Evolutionary conservation across 2,888 invertebrate genomes (phyloP).

Genomic region (Tortricodes alternella): DNA sequence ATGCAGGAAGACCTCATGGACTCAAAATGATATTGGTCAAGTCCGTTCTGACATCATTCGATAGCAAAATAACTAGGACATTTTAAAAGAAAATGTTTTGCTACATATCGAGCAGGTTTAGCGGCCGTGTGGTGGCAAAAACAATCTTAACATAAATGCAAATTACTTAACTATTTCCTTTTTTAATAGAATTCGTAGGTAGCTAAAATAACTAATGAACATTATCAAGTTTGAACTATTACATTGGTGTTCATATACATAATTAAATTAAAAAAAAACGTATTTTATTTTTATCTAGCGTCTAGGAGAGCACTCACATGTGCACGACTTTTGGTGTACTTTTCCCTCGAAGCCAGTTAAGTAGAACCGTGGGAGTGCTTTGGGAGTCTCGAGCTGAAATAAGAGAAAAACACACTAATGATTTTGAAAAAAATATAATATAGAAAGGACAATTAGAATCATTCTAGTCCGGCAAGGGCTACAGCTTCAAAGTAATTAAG

Average conservation of each 20-base stretch:
- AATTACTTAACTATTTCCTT: neutral
- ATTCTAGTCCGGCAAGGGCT: too few relatives aligned
- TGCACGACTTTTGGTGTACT: constrained; percentile 85
- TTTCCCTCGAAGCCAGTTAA: constrained; percentile 92
- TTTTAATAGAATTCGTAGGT: constrained; percentile 3
- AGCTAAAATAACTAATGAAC: constrained; percentile 2
- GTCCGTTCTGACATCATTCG: constrained; percentile 3
- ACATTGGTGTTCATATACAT: constrained; percentile 1
- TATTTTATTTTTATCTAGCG: neutral
- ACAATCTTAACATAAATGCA: constrained; percentile 48
- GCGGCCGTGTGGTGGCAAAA: constrained; percentile 52
- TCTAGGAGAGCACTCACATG: constrained; percentile 57
- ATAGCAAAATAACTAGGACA: constrained; percentile 22
- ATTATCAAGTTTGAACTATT: neutral
- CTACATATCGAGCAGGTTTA: constrained; percentile 5
- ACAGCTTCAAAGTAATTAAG: too few relatives aligned
- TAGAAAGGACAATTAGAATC: neutral
- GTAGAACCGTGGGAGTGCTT: constrained; percentile 89
- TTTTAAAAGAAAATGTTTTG: constrained; percentile 30
- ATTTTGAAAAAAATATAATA: neutral
- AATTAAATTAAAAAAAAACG: neutral
- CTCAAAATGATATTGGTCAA: constrained; percentile 13
- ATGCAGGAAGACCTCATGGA: neutral
- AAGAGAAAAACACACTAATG: constrained; percentile 33
- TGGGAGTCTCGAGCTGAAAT: constrained; percentile 89